Conservation (phyloP, 1,140 invertebrate genomes). For the Drosophila ercepeae region DNA sequence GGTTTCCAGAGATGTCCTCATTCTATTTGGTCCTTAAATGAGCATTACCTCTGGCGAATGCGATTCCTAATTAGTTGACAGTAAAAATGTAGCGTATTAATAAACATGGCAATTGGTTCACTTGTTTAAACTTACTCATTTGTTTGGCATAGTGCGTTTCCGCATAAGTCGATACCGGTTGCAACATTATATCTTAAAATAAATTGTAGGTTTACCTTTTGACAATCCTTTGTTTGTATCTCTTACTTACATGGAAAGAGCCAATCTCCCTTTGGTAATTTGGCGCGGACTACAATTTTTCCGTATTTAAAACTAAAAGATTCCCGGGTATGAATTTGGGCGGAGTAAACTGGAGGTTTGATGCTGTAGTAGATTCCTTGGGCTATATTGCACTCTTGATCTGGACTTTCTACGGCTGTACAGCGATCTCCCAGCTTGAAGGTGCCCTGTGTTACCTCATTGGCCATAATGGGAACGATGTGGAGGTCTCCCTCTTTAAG, state of each 20-base stretch:
- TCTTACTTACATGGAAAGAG: slow-evolving; percentile 60
- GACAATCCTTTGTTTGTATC: neutral
- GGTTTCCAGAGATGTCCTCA: slow-evolving; percentile 60
- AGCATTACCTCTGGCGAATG: slow-evolving; percentile 58
- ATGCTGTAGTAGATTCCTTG: slow-evolving; percentile 55
- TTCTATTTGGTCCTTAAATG: slow-evolving; percentile 41
- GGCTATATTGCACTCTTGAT: slow-evolving; percentile 56
- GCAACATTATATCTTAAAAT: slow-evolving; percentile 63
- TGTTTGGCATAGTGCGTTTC: slow-evolving; percentile 67
- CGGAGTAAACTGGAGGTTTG: slow-evolving; percentile 64
- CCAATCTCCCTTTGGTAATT: slow-evolving; percentile 70
- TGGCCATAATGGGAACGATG: slow-evolving; percentile 56
- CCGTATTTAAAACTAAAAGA: slow-evolving; percentile 69
- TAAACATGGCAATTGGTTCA: too few species aligned
- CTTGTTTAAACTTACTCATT: slow-evolving; percentile 62
- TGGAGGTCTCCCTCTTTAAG: slow-evolving; percentile 59
- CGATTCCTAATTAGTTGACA: slow-evolving; percentile 42
- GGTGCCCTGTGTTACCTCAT: slow-evolving; percentile 43
- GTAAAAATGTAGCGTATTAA: slow-evolving; percentile 2
- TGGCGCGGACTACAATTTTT: slow-evolving; percentile 64
- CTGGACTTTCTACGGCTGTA: slow-evolving; percentile 54
- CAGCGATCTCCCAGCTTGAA: slow-evolving; percentile 62
- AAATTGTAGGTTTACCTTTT: neutral
- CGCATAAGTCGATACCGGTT: slow-evolving; percentile 64
- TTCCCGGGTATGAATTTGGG: slow-evolving; percentile 61